These are phyloP conservation scores for Notarius quadriscutis DNA, from an alignment of 2,113 vertebrate genomes.

Conservation along the genomic window DNA sequence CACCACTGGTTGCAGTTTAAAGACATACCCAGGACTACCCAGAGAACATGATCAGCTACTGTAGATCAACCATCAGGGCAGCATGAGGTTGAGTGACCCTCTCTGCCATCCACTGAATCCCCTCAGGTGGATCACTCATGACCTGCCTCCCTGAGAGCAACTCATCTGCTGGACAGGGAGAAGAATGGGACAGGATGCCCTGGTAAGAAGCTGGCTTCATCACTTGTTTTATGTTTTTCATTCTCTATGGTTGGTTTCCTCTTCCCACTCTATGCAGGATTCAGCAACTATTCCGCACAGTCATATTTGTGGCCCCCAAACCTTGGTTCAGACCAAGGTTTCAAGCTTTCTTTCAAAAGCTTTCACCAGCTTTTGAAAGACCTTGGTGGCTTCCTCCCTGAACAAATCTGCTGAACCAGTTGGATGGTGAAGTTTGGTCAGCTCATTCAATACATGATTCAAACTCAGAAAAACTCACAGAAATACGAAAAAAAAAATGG, in stretches of 20 bases:
- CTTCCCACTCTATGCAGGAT: background rate
- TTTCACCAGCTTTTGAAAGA: background rate
- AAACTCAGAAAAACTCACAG: background rate
- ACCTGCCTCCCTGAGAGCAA: background rate
- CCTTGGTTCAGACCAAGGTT: background rate
- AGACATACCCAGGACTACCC: background rate
- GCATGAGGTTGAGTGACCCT: background rate
- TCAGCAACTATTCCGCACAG: background rate
- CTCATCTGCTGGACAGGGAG: background rate
- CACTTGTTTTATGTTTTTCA: background rate
- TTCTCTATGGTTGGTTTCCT: background rate
- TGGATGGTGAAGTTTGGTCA: background rate
- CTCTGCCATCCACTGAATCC: background rate
- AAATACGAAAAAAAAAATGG: background rate
- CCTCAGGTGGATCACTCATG: background rate
- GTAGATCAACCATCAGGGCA: background rate
- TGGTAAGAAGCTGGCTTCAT: background rate
- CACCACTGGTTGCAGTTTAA: too few relatives aligned
- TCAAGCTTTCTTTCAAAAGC: background rate
- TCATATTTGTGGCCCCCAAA: background rate
- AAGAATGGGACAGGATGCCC: background rate
- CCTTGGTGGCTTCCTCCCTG: background rate
- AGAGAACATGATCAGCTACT: background rate
- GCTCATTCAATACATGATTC: background rate
- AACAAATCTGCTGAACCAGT: background rate